Base-by-base conservation (phyloP, 2,113 vertebrate species). In the Sakesphorus luctuosus region DNA sequence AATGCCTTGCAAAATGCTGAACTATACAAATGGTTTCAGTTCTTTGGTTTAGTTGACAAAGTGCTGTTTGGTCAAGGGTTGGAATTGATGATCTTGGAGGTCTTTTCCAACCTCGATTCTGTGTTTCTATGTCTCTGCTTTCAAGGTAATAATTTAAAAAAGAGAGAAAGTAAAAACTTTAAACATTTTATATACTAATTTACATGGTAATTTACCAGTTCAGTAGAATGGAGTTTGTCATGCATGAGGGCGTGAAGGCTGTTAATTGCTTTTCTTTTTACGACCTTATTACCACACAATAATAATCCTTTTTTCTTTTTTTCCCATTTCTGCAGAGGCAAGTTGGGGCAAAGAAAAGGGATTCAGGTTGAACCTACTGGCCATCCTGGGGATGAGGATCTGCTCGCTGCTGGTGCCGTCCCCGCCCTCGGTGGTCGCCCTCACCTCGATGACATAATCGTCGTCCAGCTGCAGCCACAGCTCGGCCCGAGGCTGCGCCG, bases 391-490 rank as follows among this genome's bases (percentile, higher is more conserved):
- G 66, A 99, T 99, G 96, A 99, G 98, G 97, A 99, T 99, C 94
- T 98, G 98, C 56, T 99, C 98, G 4, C 99, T 99, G 91, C 98
- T 99, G 46, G 97, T 97, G 9, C 99, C 99, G 35, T 99, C 98
- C 2, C 99, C 99, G 0, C 99, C 99, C 10, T 98, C 98, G 0
- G 98, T 99, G 33, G 98, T 95, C 29, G 98, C 98, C 91, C 98
- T 98, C 40, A 99, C 98, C 97, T 99, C 98, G 61, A 99, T 98
- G 9, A 99, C 87, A 93, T 99, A 99, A 92, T 99, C 99, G 75
- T 99, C 98, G 4, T 97, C 97, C 28, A 97, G 44, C 11, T 98
- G 98, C 33, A 99, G 98, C 87, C 97, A 84, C 55, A 99, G 98
- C 91, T 99, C 98, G 10, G 98, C 98, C 0, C 96, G 98, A 11